phyloP scores from a whole-genome alignment of 2,113 vertebrate species.

The Planiliza haematocheilus region DNA sequence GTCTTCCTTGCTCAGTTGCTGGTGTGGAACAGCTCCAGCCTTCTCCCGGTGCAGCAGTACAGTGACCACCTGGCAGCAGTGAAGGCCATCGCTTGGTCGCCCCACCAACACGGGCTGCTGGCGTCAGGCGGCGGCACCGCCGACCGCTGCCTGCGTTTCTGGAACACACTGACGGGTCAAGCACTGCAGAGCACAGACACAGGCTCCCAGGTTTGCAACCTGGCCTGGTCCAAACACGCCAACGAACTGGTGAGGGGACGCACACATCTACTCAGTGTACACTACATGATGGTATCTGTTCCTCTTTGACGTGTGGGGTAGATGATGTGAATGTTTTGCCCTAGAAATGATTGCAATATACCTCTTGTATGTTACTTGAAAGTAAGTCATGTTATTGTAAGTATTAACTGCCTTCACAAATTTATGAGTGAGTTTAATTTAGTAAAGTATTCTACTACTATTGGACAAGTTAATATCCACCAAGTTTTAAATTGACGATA shows the following conservation, averaged over 20 bases:
- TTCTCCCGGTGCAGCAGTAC: constrained; percentile 86
- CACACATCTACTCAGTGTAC: background rate
- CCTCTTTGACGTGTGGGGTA: no score
- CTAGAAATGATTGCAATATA: no score
- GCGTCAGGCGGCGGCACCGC: constrained; percentile 86
- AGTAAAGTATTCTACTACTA: no score
- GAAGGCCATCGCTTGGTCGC: constrained; percentile 87
- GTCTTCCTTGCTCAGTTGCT: constrained; percentile 70
- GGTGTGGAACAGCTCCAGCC: constrained; percentile 87
- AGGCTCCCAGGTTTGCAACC: constrained; percentile 87
- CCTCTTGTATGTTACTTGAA: no score
- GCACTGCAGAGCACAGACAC: constrained; percentile 87
- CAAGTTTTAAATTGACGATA: no score
- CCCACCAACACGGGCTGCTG: constrained; percentile 86
- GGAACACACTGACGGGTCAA: constrained; percentile 87
- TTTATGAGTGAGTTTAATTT: no score
- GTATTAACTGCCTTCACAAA: no score
- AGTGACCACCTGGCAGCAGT: constrained; percentile 86
- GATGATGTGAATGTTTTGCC: no score
- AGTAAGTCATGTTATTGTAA: no score
- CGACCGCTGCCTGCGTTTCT: constrained; percentile 86
- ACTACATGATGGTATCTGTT: no score
- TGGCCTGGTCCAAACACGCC: constrained; percentile 88
- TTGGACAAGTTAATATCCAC: no score
- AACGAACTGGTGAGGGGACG: constrained; percentile 84